Conservation (phyloP, 2,113 vertebrate species). For the Atherinomorus stipes region DNA sequence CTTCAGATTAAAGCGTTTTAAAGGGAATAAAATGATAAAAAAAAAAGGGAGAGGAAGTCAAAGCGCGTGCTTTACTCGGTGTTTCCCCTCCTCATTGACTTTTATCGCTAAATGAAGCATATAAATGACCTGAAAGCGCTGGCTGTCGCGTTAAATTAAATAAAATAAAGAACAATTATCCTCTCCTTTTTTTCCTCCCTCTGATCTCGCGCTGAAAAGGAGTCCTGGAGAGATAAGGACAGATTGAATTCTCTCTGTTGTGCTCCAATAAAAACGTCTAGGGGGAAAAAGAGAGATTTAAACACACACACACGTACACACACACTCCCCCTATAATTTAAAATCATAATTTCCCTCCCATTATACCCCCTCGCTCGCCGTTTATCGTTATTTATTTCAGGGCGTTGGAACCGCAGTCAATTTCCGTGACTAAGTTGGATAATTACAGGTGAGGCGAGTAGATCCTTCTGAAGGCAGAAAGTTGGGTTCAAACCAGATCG, state of each 20-base stretch:
- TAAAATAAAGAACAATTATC: constrained; percentile 92
- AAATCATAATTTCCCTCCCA: constrained; percentile 82
- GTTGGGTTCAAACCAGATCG: constrained; percentile 10
- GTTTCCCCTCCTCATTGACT: constrained; percentile 82
- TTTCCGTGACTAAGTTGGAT: constrained; percentile 61
- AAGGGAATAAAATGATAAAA: constrained; percentile 22
- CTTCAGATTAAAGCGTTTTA: constrained; percentile 67
- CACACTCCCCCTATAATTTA: constrained; percentile 74
- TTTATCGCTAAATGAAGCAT: constrained; percentile 94
- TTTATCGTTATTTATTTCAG: constrained; percentile 71
- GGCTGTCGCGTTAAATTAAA: constrained; percentile 91
- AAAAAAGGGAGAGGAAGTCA: constrained; percentile 60
- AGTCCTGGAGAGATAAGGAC: constrained; percentile 88
- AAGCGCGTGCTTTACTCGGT: constrained; percentile 56
- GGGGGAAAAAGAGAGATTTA: constrained; percentile 77
- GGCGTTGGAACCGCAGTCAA: constrained; percentile 46
- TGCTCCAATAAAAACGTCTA: constrained; percentile 82
- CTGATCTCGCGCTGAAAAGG: constrained; percentile 89
- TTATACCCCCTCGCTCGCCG: constrained; percentile 67
- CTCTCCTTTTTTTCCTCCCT: constrained; percentile 76
- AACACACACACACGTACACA: constrained; percentile 18
- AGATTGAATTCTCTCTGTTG: constrained; percentile 86
- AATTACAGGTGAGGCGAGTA: constrained; percentile 51
- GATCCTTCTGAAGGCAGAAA: constrained; percentile 9
- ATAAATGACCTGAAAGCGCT: constrained; percentile 90